Evolutionary conservation across 1,140 invertebrate species (phyloP), one percentile per base, ranked within the genome.

Genomic region (Limonius californicus): DNA sequence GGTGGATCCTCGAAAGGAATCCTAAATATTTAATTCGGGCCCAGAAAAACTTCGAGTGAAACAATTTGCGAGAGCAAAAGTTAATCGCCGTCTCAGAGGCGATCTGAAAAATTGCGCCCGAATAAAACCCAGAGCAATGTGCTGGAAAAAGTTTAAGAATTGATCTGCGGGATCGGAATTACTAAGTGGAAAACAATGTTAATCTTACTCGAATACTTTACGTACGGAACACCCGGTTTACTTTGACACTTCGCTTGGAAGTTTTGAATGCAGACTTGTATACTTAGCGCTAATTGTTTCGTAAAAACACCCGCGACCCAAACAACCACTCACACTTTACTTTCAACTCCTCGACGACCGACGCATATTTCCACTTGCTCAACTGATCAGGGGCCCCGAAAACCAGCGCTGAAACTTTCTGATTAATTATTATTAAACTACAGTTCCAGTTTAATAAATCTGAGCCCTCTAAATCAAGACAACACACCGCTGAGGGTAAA

Each of bases 101-200:
- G n/a, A 45, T 42, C 47, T 61, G 35, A 60, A 64, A 64, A 60
- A 64, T 23, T 39, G 47, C 21, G 16, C 30, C 3, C 20, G 8
- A 15, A 55, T 27, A 27, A 55, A 55, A 55, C 11, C 12, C 8
- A 55, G 21, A 18, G 9, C 35, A 65, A 62, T 62, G 55, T 18
- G 15, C 47, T 45, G n/a, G 23, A 39, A 21, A 61, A 62, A 57
- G 42, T 62, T 65, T 61, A 62, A 59, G 53, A 62, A 54, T 55
- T 47, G 61, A 62, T 55, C 59, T 59, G 42, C 45, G 54, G 21
- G 50, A 55, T 56, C 32, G 12, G 54, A 56, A 61, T 56, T 54
- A 54, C 56, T 63, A 65, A 66, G 64, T 66, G 60, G 64, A 66
- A 66, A 66, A 66, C 64, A 63, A 55, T 66, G 64, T 66, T 66